Evolutionary conservation across 2,888 invertebrate genomes (phyloP), one percentile per base, ranked within the genome.

Genomic region (Spatulosminthurus flaviceps): DNA sequence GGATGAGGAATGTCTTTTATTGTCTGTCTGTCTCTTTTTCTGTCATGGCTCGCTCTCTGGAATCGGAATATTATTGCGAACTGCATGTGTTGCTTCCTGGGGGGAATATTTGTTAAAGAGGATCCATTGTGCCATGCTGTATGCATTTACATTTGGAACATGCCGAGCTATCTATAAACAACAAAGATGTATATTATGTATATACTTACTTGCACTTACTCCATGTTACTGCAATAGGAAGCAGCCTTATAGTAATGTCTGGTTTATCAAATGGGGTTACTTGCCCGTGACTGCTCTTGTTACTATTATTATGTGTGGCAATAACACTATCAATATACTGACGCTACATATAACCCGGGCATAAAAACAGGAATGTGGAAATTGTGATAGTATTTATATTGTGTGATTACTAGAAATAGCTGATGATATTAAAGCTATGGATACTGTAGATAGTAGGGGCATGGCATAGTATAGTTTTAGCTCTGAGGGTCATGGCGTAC

Each of bases 1-100:
- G 64, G 61, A 75, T 64, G 75, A 75, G 64, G 75, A 75, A 75
- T 75, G 75, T 64, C 41, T 75, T 64, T 75, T 75, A 75, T 75
- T 75, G 74, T 74, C 28, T 66, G 66, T 28, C 66, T 66, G 66
- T 24, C 66, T 24, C 26, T 66, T 24, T 69, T 28, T 69, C 34
- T 66, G 66, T 66, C 66, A 66, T 24, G 24, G 66, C 26, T 13
- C 13, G 64, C 22, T 64, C 24, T 19, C 21, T 21, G 61, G 61
- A 61, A 24, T 34, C 34, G 66, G 66, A 66, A 66, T 34, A 34
- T n/a, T 64, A 64, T 66, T 66, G 66, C 66, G 26, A 66, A 66
- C 66, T 21, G 4, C 24, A 22, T 24, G 24, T 66, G 24, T 66
- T 24, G 22, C 13, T n/a, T 66, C 24, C 24, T 24, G 66, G 24